phyloP scores from a whole-genome alignment of 2,113 vertebrate genomes.

The Sitta europaea region DNA sequence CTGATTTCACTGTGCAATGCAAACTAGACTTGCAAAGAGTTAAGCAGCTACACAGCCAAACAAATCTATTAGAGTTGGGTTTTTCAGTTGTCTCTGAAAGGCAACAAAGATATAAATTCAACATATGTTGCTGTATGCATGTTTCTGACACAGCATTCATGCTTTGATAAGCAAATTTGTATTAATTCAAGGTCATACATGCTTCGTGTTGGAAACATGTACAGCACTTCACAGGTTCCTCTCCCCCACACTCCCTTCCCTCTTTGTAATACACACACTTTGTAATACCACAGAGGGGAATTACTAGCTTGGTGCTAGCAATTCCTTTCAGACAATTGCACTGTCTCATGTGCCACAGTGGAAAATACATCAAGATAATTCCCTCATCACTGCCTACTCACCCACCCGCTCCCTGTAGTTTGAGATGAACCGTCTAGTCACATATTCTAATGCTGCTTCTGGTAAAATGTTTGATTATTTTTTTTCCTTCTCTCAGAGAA shows the following conservation, averaged over 20 bases:
- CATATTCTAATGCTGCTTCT: conserved; percentile 28
- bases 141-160: neutral
- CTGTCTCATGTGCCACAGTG: neutral
- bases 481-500: neutral
- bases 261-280: neutral
- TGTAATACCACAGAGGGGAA: conserved; percentile 32
- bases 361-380: conserved; percentile 36
- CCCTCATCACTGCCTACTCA: conserved; percentile 21
- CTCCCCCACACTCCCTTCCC: neutral
- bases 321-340: conserved; percentile 34
- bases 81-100: neutral
- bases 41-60: conserved; percentile 6
- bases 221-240: neutral
- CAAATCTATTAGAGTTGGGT: neutral
- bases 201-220: neutral
- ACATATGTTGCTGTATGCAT: neutral
- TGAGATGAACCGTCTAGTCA: conserved; percentile 44
- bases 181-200: conserved; percentile 1
- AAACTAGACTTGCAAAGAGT: neutral
- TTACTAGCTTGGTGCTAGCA: conserved; percentile 4
- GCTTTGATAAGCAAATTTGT: neutral
- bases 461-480: conserved; percentile 15
- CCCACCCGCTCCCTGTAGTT: conserved; percentile 16
- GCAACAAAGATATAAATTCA: neutral
- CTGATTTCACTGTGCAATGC: neutral